These are phyloP conservation scores for Lophura nycthemera DNA, from an alignment of 2,113 vertebrate species.

Conservation along the genomic window DNA sequence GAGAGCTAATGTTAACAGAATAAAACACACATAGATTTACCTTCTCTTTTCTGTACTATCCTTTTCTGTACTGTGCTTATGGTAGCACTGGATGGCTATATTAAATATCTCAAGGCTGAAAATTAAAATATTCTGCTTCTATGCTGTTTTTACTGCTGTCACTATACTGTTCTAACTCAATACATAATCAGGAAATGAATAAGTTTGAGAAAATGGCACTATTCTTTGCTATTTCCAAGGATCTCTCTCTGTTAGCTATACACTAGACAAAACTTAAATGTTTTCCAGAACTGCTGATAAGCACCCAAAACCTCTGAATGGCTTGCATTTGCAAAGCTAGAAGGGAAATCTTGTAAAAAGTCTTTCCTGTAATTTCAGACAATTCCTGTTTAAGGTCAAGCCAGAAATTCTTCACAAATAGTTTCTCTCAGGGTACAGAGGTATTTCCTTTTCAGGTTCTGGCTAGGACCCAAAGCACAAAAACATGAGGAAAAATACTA, in stretches of 20 bases:
- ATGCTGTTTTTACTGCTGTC: not conserved
- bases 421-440: constrained; percentile 51
- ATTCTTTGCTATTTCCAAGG: not conserved
- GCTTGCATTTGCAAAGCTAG: constrained; percentile 34
- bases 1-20: not conserved
- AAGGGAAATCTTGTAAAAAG: constrained; percentile 60
- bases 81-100: not conserved
- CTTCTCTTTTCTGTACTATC: not conserved
- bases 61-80: not conserved
- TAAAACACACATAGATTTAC: not conserved
- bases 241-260: constrained; percentile 9
- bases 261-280: constrained; percentile 27
- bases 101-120: not conserved
- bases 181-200: constrained; percentile 8
- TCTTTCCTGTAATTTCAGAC: constrained; percentile 68
- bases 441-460: constrained; percentile 65
- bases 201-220: constrained; percentile 10
- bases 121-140: not conserved
- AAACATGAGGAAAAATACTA: not conserved
- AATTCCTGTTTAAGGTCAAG: constrained; percentile 72
- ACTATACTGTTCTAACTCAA: not conserved
- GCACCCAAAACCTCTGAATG: constrained; percentile 51
- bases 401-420: constrained; percentile 65
- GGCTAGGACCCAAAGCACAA: constrained; percentile 25
- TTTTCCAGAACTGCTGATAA: constrained; percentile 40